phyloP scores from a whole-genome alignment of 2,797 vertebrate species.

The Meriones psammophilus region DNA sequence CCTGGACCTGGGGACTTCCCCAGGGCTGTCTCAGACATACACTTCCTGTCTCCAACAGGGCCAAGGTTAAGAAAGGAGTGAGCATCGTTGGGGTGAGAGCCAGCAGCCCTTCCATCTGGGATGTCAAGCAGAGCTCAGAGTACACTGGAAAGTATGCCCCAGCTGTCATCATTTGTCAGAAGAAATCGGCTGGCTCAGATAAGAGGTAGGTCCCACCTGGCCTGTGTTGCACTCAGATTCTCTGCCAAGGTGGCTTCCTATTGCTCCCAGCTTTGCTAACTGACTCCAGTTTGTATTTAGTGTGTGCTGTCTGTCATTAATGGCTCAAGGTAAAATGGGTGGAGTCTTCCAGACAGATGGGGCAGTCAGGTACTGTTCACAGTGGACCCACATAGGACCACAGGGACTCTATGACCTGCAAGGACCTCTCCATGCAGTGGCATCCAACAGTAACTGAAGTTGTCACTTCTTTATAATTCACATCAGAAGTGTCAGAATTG shows the following conservation, averaged over 20 bases:
- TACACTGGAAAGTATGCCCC: conserved; percentile 86
- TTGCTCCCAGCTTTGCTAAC: fast-evolving
- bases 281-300: not conserved
- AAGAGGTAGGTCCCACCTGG: conserved; percentile 88
- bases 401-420: not conserved
- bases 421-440: fast-evolving
- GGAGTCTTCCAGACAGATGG: not conserved
- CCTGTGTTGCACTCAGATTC: fast-evolving
- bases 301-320: fast-evolving
- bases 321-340: not conserved
- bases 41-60: conserved; percentile 88
- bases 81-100: conserved; percentile 91
- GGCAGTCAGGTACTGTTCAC: not conserved
- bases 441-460: not conserved
- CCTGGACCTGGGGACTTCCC: not conserved
- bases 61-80: conserved; percentile 94
- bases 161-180: conserved; percentile 92
- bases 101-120: conserved; percentile 93
- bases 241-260: fast-evolving
- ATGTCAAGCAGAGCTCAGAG: conserved; percentile 91
- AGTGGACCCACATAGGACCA: not conserved
- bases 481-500: not conserved
- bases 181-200: conserved; percentile 87
- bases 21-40: not conserved
- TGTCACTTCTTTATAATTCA: not conserved